Conservation (phyloP, 2,888 invertebrate species). For the Temnothorax ravouxi region DNA sequence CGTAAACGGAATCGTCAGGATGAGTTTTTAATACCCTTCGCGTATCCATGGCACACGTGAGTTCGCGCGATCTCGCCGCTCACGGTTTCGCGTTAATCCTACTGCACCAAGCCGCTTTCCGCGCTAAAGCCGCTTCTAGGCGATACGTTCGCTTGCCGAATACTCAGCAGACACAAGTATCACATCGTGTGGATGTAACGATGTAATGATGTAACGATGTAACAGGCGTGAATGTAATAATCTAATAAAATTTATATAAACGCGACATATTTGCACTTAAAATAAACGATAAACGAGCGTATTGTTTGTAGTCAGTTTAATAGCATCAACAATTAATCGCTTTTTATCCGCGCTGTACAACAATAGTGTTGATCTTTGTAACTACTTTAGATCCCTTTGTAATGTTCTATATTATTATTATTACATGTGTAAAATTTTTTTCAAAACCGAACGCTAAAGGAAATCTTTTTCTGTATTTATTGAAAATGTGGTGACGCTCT, state of each 20-base stretch:
- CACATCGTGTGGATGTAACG: constrained; percentile 3
- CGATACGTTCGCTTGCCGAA: constrained; percentile 30
- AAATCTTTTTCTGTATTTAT: not conserved
- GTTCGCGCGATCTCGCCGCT: constrained; percentile 33
- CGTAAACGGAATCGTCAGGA: constrained; percentile 13
- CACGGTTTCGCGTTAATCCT: not conserved
- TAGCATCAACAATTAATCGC: constrained; percentile 2
- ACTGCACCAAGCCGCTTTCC: constrained; percentile 8
- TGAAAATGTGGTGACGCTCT: not conserved
- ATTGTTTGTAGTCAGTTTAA: constrained; percentile 14
- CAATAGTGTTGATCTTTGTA: not conserved
- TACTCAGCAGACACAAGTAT: constrained; percentile 29
- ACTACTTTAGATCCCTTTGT: not conserved
- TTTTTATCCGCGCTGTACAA: not conserved
- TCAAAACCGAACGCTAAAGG: not conserved
- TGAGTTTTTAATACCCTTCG: constrained; percentile 30
- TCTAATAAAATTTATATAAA: constrained; percentile 42
- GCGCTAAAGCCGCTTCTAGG: constrained; percentile 49
- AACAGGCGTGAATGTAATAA: constrained; percentile 7
- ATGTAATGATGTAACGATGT: constrained; percentile 14
- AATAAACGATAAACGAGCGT: constrained; percentile 5
- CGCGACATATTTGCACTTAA: not conserved
- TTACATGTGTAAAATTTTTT: not conserved
- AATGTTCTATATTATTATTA: not conserved
- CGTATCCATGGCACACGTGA: not conserved